Base-by-base conservation (phyloP, 2,888 invertebrate species). In the Taphrorychus bicolor region DNA sequence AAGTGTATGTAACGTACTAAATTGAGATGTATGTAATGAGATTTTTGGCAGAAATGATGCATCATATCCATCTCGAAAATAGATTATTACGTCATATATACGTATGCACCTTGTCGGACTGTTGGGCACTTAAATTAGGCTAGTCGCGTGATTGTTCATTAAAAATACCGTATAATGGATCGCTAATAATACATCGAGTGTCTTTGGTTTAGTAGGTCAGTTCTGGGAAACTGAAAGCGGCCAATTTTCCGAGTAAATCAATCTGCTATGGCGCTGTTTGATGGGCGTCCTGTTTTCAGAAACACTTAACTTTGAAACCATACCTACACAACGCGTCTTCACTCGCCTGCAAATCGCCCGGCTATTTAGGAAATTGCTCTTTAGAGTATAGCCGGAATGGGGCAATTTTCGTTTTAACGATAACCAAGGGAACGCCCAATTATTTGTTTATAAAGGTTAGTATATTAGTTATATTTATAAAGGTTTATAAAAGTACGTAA, bases 171-270 rank as follows among this genome's bases (percentile, higher is more conserved):
- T 45, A 14, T 45, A 45, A 45, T 18, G 21, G 2, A 17, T 56
- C n/a, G 40, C 40, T 56, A 56, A 56, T 40, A 56, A 56, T 24
- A 56, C 40, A 41, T 56, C 16, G 18, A 56, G 32, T 56, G 56
- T 40, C 56, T 56, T 41, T 56, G 22, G 56, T 56, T 56, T 24
- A 56, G 40, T 56, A 51, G 52, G 64, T 51, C 52, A 52, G 24
- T 64, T 64, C 64, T 51, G 5, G 52, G 64, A 64, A 64, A 64
- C 11, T 22, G 40, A 63, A 49, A 41, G 52, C 57, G 49, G 40
- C 22, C 23, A 64, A 64, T 64, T 64, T 64, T 58, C 64, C 48
- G 21, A 40, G 58, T 57, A 64, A 64, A 64, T 63, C 40, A 32
- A 57, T 57, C 64, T 23, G 57, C 21, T 11, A 23, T 45, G 64